Evolutionary conservation across 53 echinoderm and acorn worm species (phyloP).

Genomic region (Paelopatides confundens): DNA sequence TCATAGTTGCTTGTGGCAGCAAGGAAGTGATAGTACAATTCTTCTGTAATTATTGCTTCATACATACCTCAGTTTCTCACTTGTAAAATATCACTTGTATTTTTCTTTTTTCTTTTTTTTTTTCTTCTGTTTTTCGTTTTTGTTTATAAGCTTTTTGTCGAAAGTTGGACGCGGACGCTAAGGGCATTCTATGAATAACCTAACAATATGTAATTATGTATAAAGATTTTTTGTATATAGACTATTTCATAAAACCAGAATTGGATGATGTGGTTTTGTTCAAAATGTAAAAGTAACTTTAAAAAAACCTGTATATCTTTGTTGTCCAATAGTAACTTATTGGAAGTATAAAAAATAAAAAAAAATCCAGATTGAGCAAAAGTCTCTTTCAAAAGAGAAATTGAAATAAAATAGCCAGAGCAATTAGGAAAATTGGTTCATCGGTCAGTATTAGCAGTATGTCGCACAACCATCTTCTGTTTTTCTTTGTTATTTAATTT

Average conservation of each 20-base stretch:
- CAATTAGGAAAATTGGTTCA: neutral
- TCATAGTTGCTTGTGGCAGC: too few relatives aligned
- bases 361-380: neutral
- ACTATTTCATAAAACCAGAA: slow-evolving; percentile 20
- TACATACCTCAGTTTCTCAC: neutral
- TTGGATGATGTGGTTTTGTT: neutral
- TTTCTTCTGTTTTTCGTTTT: too few relatives aligned
- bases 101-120: neutral
- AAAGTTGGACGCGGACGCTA: neutral
- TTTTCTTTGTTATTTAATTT: neutral
- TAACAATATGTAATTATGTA: neutral
- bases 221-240: slow-evolving; percentile 2
- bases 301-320: neutral
- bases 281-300: neutral
- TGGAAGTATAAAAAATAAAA: neutral
- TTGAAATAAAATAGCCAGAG: neutral
- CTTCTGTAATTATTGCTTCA: neutral
- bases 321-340: slow-evolving; percentile 3
- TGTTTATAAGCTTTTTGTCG: neutral
- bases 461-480: neutral
- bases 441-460: slow-evolving; percentile 28
- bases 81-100: neutral
- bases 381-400: too few relatives aligned
- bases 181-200: neutral
- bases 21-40: too few relatives aligned